Evolutionary conservation across 1,140 invertebrate species (phyloP).

Genomic region (Choristoneura fumiferana): DNA sequence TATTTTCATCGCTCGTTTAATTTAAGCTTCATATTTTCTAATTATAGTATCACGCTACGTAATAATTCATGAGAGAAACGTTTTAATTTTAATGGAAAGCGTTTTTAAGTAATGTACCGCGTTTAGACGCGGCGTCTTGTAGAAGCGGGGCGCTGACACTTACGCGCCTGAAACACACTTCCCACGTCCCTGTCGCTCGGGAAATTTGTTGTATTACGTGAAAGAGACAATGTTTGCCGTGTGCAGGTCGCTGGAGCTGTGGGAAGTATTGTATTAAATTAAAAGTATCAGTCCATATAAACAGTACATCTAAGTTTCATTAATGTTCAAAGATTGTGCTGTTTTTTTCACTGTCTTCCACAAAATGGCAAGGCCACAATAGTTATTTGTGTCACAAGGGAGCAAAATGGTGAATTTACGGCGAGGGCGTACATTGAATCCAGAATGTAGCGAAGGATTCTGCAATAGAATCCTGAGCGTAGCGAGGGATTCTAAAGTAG

Average conservation of each 20-base stretch:
- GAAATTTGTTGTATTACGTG: constrained; percentile 7
- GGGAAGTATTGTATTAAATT: background rate
- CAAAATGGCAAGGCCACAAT: too few relatives aligned
- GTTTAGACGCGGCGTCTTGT: constrained; percentile 13
- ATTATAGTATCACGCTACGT: background rate
- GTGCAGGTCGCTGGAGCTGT: background rate
- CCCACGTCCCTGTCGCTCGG: constrained; percentile 31
- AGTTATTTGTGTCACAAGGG: too few relatives aligned
- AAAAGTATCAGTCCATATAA: background rate
- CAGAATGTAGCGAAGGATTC: too few relatives aligned
- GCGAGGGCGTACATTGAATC: too few relatives aligned
- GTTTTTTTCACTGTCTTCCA: too few relatives aligned
- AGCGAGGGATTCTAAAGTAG: too few relatives aligned
- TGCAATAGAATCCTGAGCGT: too few relatives aligned
- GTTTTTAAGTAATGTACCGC: constrained; percentile 15
- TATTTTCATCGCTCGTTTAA: constrained; percentile 17
- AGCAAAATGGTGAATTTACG: too few relatives aligned
- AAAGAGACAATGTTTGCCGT: constrained; percentile 2
- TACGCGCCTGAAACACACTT: constrained; percentile 35
- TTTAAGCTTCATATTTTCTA: background rate
- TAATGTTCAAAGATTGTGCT: too few relatives aligned
- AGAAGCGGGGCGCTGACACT: background rate
- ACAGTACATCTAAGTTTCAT: too few relatives aligned
- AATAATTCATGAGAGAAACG: constrained; percentile 7
- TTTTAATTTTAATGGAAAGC: constrained; percentile 25